Evolutionary conservation across 2,888 invertebrate species (phyloP).

Genomic region (Cheilosia scutellata): DNA sequence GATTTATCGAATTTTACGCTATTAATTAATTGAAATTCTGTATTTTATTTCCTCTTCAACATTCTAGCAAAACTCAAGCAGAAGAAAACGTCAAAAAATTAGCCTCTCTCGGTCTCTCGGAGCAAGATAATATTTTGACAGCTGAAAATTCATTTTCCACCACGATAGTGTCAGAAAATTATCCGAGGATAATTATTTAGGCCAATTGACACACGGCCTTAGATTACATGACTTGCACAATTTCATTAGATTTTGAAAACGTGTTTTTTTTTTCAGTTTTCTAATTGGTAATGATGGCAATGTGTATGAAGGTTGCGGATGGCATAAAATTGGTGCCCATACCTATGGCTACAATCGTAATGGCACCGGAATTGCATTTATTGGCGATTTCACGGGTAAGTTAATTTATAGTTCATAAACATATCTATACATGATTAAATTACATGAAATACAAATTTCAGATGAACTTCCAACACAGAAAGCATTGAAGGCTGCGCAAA

Average conservation of each 20-base stretch:
- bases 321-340: constrained; percentile 87
- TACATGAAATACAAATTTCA: constrained; percentile 76
- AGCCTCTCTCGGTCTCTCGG: too few relatives aligned
- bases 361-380: constrained; percentile 87
- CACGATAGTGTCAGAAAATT: too few relatives aligned
- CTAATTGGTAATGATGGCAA: constrained; percentile 88
- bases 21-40: too few relatives aligned
- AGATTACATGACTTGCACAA: too few relatives aligned
- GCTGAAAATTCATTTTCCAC: too few relatives aligned
- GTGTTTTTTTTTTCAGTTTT: constrained; percentile 83
- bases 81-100: too few relatives aligned
- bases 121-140: too few relatives aligned
- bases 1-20: too few relatives aligned
- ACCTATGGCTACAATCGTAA: constrained; percentile 86
- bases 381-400: constrained; percentile 85
- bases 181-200: too few relatives aligned
- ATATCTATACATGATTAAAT: background rate
- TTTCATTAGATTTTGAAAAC: background rate
- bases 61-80: too few relatives aligned
- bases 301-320: constrained; percentile 88
- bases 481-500: constrained; percentile 83
- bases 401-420: background rate
- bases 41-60: too few relatives aligned
- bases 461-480: constrained; percentile 82
- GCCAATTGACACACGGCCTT: too few relatives aligned